Evolutionary conservation across 1,140 invertebrate species (phyloP).

Genomic region (Colletes latitarsis): DNA sequence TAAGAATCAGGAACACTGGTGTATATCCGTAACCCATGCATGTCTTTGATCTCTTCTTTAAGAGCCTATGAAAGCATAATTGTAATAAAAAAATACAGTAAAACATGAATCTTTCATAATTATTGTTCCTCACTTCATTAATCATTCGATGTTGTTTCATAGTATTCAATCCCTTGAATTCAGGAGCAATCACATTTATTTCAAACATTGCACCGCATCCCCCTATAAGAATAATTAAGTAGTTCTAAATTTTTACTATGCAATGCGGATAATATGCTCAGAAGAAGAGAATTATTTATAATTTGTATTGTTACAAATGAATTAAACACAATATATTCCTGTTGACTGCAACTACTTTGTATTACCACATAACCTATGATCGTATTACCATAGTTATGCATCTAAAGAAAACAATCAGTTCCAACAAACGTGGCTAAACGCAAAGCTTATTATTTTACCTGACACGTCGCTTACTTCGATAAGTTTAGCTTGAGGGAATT

Average conservation of each 20-base stretch:
- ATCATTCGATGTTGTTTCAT: conserved; percentile 92
- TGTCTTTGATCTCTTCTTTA: conserved; percentile 90
- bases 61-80: conserved; percentile 82
- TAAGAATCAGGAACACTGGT: conserved; percentile 80
- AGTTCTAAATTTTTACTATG: too few species aligned
- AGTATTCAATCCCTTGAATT: conserved; percentile 88
- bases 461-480: conserved; percentile 87
- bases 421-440: too few species aligned
- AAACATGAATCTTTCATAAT: background rate
- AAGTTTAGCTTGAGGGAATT: conserved; percentile 85
- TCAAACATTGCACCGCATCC: conserved; percentile 96
- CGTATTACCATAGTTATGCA: too few species aligned
- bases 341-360: too few species aligned
- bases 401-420: too few species aligned
- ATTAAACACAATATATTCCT: background rate
- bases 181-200: conserved; percentile 87
- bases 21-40: conserved; percentile 91
- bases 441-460: conserved; percentile 33
- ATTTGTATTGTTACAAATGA: background rate
- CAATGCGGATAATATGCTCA: too few species aligned
- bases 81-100: conserved; percentile 14
- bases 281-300: background rate
- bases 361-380: too few species aligned
- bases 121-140: conserved; percentile 83
- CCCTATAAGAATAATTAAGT: conserved; percentile 79